Conservation (phyloP, 2,797 vertebrate genomes). For the Neopelma chrysocephalum region DNA sequence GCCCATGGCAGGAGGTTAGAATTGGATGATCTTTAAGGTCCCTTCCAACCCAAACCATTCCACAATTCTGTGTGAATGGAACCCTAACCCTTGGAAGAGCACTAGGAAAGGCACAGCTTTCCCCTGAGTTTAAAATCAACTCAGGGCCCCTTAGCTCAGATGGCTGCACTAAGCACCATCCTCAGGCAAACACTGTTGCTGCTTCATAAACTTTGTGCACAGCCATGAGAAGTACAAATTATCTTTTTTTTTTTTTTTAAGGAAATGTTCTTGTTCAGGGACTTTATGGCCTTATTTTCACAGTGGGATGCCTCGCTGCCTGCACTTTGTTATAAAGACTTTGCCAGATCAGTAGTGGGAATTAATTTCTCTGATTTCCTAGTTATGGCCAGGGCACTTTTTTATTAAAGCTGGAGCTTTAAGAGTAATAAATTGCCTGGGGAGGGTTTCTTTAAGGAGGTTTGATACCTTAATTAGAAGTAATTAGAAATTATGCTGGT, state of each 20-base stretch:
- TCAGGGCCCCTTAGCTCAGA: background rate
- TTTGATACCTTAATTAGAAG: background rate
- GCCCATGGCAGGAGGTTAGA: background rate
- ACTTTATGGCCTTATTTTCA: background rate
- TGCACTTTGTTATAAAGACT: background rate
- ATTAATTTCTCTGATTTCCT: background rate
- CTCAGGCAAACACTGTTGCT: background rate
- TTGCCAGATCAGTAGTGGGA: background rate
- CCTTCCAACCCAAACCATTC: background rate
- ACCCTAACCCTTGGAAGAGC: background rate
- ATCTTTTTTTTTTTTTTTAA: background rate
- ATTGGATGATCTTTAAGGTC: background rate
- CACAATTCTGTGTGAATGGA: background rate
- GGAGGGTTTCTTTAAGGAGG: background rate
- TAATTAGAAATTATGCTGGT: background rate
- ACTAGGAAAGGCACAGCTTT: background rate
- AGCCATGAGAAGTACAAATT: background rate
- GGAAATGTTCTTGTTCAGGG: background rate
- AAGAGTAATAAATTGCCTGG: background rate
- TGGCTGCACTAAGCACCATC: background rate
- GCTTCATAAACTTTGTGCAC: background rate
- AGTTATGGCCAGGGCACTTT: background rate
- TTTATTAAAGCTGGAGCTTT: background rate
- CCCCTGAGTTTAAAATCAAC: background rate
- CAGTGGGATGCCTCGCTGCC: background rate